Percentiles rank a stretch among this genome's conserved stretches.
These are phyloP conservation scores for Pristionchus fissidentatus DNA, from an alignment of 2,888 invertebrate genomes.

Conservation along the genomic window DNA sequence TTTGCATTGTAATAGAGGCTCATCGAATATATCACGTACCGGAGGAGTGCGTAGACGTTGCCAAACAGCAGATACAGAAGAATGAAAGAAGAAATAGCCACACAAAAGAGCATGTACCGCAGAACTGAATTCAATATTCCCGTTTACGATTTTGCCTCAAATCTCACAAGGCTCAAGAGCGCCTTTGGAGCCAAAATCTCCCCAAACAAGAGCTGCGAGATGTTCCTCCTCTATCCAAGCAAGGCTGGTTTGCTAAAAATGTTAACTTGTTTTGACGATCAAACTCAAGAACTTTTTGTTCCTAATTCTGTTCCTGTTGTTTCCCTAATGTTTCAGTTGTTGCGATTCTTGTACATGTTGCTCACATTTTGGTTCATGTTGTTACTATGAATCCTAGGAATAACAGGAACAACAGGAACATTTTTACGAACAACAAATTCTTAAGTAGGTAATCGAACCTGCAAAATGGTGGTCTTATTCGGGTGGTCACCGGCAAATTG, in stretches of 20 bases:
- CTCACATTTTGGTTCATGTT: too few species aligned
- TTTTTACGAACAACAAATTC: too few species aligned
- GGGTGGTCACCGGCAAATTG: neutral
- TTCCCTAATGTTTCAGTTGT: too few species aligned
- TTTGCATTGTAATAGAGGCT: too few species aligned
- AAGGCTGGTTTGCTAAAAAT: too few species aligned
- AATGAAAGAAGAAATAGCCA: neutral
- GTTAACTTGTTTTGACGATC: too few species aligned
- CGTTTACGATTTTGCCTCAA: too few species aligned
- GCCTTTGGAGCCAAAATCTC: neutral
- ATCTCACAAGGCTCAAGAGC: neutral
- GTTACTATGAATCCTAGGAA: neutral
- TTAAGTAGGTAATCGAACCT: too few species aligned
- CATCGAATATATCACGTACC: neutral
- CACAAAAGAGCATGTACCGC: neutral
- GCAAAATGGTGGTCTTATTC: neutral
- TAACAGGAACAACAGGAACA: neutral
- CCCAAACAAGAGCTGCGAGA: neutral
- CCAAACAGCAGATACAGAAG: neutral
- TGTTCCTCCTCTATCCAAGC: neutral
- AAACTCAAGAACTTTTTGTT: too few species aligned
- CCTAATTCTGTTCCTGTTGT: too few species aligned
- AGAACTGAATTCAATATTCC: neutral
- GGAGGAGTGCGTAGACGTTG: neutral
- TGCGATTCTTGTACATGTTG: too few species aligned